Evolutionary conservation across 2,113 vertebrate genomes (phyloP), one percentile per base, ranked within the genome.

Genomic region (Crotalus viridis): DNA sequence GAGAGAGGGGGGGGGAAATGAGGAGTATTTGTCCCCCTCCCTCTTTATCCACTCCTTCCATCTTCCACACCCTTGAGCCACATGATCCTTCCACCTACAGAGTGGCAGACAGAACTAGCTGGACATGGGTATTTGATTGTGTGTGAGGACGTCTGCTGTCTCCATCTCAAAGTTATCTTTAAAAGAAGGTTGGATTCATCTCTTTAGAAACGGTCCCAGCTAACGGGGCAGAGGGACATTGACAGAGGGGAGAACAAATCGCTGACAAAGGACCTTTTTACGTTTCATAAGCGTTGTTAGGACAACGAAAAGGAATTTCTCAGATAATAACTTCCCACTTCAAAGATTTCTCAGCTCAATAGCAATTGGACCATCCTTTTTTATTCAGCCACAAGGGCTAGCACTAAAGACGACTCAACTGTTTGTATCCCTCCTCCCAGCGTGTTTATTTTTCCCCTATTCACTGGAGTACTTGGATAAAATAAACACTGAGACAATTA

Each of bases 201-300:
- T 98, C 98, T 98, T 97, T 98, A 98, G 98, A 98, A 98, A 98
- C 96, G 98, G 97, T 98, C 98, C 97, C 97, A 97, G 97, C 97
- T 97, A 97, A 97, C 94, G 81, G 95, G 97, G 96, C 97, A 97
- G 97, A 94, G 97, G 94, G 97, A 98, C 97, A 97, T 98, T 98
- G 98, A 98, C 98, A 98, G 98, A 99, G 98, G 98, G 98, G 98
- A 98, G 98, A 98, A 98, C 98, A 98, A 98, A 99, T 98, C 98
- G 98, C 98, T 98, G 98, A 99, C 99, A 99, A 99, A 98, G 98
- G 98, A 98, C 46, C 98, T 97, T 98, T 99, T 99, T 99, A 98
- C 98, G 97, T 99, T 98, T 99, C 98, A 98, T 98, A 98, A 98
- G 98, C 98, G 98, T 99, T 98, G 99, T 99, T 99, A 98, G 98